Evolutionary conservation across 1,140 invertebrate genomes (phyloP).

Genomic region (Charaxes varanes): DNA sequence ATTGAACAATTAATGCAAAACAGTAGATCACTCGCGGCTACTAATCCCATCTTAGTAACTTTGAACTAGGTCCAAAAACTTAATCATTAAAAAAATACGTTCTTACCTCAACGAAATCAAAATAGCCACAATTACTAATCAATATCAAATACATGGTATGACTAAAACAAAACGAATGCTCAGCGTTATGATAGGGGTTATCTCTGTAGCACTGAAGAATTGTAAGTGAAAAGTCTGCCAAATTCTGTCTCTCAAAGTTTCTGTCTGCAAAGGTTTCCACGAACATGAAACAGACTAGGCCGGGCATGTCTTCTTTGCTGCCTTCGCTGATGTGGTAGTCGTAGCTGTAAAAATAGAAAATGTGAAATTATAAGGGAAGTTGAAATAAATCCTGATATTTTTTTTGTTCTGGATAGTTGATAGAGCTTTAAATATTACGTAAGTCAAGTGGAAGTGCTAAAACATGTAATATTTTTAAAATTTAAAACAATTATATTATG

Average conservation of each 20-base stretch:
- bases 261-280: constrained; percentile 53
- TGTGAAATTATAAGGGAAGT: too few species aligned
- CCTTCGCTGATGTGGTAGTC: constrained; percentile 71
- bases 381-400: too few species aligned
- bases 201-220: constrained; percentile 67
- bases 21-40: too few species aligned
- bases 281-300: constrained; percentile 69
- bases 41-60: too few species aligned
- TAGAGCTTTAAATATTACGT: too few species aligned
- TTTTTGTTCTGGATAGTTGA: too few species aligned
- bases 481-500: too few species aligned
- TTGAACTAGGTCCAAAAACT: too few species aligned
- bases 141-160: constrained; percentile 76
- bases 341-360: constrained; percentile 49
- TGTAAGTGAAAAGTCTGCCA: constrained; percentile 67
- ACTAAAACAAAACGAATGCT: constrained; percentile 75
- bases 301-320: constrained; percentile 61
- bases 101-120: constrained; percentile 68
- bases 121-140: constrained; percentile 58
- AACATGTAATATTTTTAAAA: too few species aligned
- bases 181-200: constrained; percentile 76
- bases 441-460: too few species aligned
- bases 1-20: too few species aligned
- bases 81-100: too few species aligned
- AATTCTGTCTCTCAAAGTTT: constrained; percentile 36